Evolutionary conservation across 2,888 invertebrate species (phyloP), one percentile per base, ranked within the genome.

Genomic region (Sphaerophoria rueppellii): DNA sequence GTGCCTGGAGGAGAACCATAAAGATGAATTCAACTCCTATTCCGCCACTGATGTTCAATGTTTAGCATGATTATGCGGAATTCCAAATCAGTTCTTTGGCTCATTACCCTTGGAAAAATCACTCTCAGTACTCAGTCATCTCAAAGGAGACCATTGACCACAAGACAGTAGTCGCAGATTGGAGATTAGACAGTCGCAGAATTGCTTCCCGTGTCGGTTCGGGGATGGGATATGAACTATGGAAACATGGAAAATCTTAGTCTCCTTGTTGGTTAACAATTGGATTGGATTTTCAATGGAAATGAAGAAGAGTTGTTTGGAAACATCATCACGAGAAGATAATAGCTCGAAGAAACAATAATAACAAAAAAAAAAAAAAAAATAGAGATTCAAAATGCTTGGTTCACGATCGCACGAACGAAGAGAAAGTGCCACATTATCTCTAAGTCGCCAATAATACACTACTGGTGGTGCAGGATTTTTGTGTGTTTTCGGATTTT

Each of bases 31-130:
- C 24, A 24, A 24, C 24, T 24, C 24, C 34, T 32, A 40, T 81
- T 65, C 81, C 48, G 81, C 85, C 76, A 77, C 85, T 85, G 85
- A n/a, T n/a, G 24, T 24, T 24, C 24, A 24, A 1, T 24, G 24
- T 85, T 85, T 81, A 76, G 70, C 85, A 85, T 85, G 85, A 85
- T 85, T 81, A 81, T 85, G 80, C 85, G 85, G 85, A 85, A 85
- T 85, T 77, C 65, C 61, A 81, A 80, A 81, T 81, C 81, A 80
- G 81, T 81, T 80, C 85, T 70, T 54, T 70, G 73, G 80, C 85
- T 85, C 85, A 85, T 85, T 85, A 81, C 85, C 81, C 85, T 76
- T 70, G 60, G 80, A 77, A 72, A 4, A 69, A 74, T 57, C 82
- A 65, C 50, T 63, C 48, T 60, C 4, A 40, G 52, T 54, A 43